These are phyloP conservation scores for Rhabdomys pumilio DNA, from an alignment of 2,797 vertebrate species.

Conservation along the genomic window DNA sequence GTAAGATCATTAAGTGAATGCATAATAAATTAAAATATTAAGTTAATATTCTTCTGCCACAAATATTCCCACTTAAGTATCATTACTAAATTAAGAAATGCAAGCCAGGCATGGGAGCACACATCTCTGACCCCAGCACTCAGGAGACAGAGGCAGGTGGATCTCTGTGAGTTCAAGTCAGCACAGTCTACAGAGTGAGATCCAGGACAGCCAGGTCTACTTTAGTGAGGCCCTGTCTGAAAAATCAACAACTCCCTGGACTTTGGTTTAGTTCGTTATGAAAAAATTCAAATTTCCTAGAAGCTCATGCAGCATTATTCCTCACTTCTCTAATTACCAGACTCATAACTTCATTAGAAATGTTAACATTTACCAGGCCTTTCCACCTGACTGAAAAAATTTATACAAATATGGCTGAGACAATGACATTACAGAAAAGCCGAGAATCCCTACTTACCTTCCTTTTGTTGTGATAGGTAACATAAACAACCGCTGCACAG, in stretches of 20 bases:
- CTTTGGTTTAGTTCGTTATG: neutral
- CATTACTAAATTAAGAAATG: constrained; percentile 28
- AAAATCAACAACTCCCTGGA: neutral
- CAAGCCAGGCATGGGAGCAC: neutral
- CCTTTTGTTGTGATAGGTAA: constrained; percentile 98
- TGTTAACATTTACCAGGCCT: constrained; percentile 17
- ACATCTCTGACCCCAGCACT: neutral
- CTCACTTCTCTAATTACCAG: constrained; percentile 38
- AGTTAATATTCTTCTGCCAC: constrained; percentile 47
- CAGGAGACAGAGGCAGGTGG: neutral
- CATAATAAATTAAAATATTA: constrained; percentile 54
- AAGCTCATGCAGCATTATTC: neutral
- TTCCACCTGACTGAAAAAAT: constrained; percentile 26
- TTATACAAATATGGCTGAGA: neutral
- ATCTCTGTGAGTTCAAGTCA: neutral
- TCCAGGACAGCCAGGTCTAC: neutral
- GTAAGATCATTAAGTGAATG: constrained; percentile 53
- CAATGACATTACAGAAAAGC: neutral
- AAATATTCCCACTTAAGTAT: constrained; percentile 46
- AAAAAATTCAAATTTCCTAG: constrained; percentile 22
- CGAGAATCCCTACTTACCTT: constrained; percentile 91
- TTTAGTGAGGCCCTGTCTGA: neutral
- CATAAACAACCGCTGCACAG: constrained; percentile 95
- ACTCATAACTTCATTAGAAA: constrained; percentile 44
- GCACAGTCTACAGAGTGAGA: neutral